Evolutionary conservation across 2,113 vertebrate genomes (phyloP).

Genomic region (Rutilus rutilus): DNA sequence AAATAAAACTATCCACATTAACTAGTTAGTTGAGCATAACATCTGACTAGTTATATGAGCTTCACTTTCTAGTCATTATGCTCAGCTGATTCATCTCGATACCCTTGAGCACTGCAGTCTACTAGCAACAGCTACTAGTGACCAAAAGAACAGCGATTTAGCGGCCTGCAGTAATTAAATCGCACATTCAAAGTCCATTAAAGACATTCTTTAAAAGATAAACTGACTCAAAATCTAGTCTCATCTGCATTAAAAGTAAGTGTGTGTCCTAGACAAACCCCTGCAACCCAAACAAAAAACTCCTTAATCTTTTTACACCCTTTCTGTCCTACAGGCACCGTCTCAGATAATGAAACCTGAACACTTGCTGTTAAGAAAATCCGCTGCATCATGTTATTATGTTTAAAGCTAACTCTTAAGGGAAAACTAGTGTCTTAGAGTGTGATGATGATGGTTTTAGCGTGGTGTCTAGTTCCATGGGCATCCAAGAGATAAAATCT

Average conservation of each 20-base stretch:
- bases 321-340: background rate
- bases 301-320: constrained; percentile 10
- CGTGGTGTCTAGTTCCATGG: background rate
- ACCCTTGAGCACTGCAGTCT: background rate
- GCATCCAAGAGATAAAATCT: background rate
- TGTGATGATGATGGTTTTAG: background rate
- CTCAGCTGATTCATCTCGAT: background rate
- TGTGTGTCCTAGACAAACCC: constrained; percentile 5
- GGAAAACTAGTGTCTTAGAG: background rate
- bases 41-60: too few relatives aligned
- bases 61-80: background rate
- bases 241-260: constrained; percentile 27
- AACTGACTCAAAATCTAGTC: constrained; percentile 17
- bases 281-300: constrained; percentile 26
- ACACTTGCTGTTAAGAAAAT: constrained; percentile 1
- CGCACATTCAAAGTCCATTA: background rate
- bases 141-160: background rate
- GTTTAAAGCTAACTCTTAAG: constrained; percentile 7
- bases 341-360: constrained; percentile 25
- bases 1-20: background rate
- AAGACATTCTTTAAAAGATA: constrained; percentile 3
- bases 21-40: background rate
- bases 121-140: background rate
- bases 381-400: background rate
- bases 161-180: background rate